A percentile compares a stretch with the other conserved stretches of the same genome.
Evolutionary conservation across 2,888 invertebrate genomes (phyloP).

Genomic region (Heliconius charithonia): DNA sequence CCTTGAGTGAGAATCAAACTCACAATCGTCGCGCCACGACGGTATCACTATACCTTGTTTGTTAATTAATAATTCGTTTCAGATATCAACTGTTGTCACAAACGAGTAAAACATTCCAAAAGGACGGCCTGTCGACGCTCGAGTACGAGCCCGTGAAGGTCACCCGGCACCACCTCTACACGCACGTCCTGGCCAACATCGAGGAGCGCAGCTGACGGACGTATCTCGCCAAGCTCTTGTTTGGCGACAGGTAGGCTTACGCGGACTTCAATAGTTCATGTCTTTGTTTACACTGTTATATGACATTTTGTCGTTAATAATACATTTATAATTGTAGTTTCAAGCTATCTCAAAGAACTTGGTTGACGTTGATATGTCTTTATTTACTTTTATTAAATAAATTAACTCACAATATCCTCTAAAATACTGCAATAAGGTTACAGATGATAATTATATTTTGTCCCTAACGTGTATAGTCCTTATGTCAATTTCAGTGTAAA

Average conservation of each 20-base stretch:
- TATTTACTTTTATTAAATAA: not conserved
- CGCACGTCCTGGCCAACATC: constrained; percentile 91
- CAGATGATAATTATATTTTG: not conserved
- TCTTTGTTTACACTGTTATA: not conserved
- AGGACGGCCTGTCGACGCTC: constrained; percentile 94
- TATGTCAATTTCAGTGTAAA: constrained; percentile 42
- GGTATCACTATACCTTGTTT: no score
- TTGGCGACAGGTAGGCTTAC: constrained; percentile 74
- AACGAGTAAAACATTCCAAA: constrained; percentile 91
- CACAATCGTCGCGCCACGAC: no score
- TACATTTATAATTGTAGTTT: not conserved
- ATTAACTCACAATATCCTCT: not conserved
- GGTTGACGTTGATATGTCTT: not conserved
- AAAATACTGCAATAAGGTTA: not conserved
- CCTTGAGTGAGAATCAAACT: no score
- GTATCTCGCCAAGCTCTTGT: constrained; percentile 81
- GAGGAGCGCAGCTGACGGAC: constrained; percentile 89
- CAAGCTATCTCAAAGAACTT: not conserved
- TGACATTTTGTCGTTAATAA: not conserved
- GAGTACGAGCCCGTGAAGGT: constrained; percentile 89
- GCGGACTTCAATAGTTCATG: not conserved
- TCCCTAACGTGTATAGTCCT: not conserved
- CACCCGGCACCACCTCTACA: constrained; percentile 89
- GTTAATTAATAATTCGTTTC: constrained; percentile 54
- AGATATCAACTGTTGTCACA: constrained; percentile 94